These are phyloP conservation scores for Hemaris fuciformis DNA, from an alignment of 2,888 invertebrate species.

Conservation along the genomic window DNA sequence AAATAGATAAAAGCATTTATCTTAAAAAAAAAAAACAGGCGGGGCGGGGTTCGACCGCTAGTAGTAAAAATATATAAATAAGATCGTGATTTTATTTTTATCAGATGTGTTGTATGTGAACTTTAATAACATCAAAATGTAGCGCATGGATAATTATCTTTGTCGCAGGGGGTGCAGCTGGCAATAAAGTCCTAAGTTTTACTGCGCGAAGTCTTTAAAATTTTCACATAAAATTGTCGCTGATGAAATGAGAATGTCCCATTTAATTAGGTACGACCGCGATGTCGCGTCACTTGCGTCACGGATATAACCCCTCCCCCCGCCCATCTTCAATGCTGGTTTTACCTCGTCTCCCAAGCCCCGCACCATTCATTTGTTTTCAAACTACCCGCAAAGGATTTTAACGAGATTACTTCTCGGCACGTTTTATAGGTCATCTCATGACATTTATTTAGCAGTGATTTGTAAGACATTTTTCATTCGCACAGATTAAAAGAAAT, in stretches of 20 bases:
- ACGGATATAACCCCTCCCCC: conserved; percentile 29
- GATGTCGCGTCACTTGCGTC: conserved; percentile 47
- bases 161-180: conserved; percentile 51
- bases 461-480: conserved; percentile 68
- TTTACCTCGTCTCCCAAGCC: conserved; percentile 9
- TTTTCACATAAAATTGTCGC: conserved; percentile 68
- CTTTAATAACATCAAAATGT: neutral
- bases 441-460: conserved; percentile 68
- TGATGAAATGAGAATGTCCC: conserved; percentile 62
- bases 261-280: conserved; percentile 71
- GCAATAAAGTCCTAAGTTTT: conserved; percentile 65
- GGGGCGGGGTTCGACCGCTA: no score
- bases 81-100: neutral
- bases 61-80: neutral
- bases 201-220: conserved; percentile 60
- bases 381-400: conserved; percentile 72
- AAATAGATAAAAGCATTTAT: no score
- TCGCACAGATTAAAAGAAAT: conserved; percentile 63
- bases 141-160: conserved; percentile 58
- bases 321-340: conserved; percentile 6
- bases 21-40: no score
- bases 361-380: conserved; percentile 46
- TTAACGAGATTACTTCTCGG: conserved; percentile 70
- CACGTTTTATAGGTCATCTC: conserved; percentile 74
- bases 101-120: neutral